A percentile compares a stretch with the other conserved stretches of the same genome.
phyloP scores from a whole-genome alignment of 2,797 vertebrate species.

The Oreochromis grahami region DNA sequence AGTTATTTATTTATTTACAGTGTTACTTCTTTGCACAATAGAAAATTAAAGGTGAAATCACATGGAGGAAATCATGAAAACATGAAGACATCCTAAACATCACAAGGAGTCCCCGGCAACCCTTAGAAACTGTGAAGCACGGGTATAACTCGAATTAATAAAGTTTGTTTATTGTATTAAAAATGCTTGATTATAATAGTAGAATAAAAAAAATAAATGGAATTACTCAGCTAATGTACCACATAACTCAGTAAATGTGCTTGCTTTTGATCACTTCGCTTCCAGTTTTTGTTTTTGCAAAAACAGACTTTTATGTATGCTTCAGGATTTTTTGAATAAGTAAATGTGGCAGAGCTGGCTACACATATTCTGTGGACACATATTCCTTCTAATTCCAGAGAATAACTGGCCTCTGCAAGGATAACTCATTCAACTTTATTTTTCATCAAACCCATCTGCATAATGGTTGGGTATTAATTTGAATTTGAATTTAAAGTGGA shows the following conservation, averaged over 20 bases:
- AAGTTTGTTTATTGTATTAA: neutral
- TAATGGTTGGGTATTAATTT: slow-evolving; percentile 28
- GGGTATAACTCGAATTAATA: neutral
- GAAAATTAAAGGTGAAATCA: neutral
- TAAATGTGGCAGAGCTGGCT: neutral
- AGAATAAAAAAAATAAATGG: neutral
- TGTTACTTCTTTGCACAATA: neutral
- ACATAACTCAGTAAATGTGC: neutral
- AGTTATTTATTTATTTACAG: neutral
- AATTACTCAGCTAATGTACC: neutral
- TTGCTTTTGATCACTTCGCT: neutral
- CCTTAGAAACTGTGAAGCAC: neutral
- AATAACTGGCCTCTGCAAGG: neutral
- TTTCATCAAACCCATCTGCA: neutral
- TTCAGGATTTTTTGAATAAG: neutral
- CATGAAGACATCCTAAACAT: neutral
- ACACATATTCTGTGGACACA: neutral
- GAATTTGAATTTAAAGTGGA: slow-evolving; percentile 8
- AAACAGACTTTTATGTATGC: neutral
- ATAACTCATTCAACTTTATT: slow-evolving; percentile 5
- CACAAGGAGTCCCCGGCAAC: neutral
- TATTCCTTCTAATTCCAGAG: neutral
- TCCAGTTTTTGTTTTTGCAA: neutral
- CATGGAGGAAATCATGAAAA: neutral
- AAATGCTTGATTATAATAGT: neutral